Evolutionary conservation across 2,888 invertebrate genomes (phyloP).

Genomic region (Volucella inflata): DNA sequence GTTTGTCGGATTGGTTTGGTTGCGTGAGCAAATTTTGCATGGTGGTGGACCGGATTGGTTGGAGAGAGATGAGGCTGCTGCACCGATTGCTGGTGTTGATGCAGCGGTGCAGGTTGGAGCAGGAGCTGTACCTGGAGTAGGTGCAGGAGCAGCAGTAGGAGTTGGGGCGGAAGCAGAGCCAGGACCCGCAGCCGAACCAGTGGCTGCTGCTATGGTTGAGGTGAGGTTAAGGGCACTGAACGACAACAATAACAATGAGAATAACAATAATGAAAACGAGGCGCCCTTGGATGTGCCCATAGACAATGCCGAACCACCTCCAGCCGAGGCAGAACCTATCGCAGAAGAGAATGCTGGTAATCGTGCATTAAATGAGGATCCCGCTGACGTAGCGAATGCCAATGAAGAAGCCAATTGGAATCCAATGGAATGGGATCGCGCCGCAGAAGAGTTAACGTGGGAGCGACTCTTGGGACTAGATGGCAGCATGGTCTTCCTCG

Average conservation of each 20-base stretch:
- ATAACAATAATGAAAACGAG: slow-evolving; percentile 81
- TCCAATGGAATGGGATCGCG: slow-evolving; percentile 99
- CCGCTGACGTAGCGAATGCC: slow-evolving; percentile 78
- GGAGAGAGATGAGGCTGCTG: slow-evolving; percentile 87
- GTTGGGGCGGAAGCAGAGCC: slow-evolving; percentile 68
- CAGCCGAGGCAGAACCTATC: slow-evolving; percentile 83
- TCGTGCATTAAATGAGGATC: slow-evolving; percentile 84
- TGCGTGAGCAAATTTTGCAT: slow-evolving; percentile 98
- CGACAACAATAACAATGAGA: slow-evolving; percentile 83
- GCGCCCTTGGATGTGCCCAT: slow-evolving; percentile 80
- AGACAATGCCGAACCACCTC: slow-evolving; percentile 81
- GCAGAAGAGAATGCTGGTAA: slow-evolving; percentile 83
- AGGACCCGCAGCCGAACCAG: slow-evolving; percentile 61
- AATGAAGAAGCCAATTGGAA: slow-evolving; percentile 93
- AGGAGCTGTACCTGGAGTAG: slow-evolving; percentile 60
- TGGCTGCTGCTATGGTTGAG: slow-evolving; percentile 80
- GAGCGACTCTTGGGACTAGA: slow-evolving; percentile 97
- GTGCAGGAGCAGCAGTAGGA: slow-evolving; percentile 65
- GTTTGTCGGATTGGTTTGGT: slow-evolving; percentile 98
- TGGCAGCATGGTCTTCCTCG: slow-evolving; percentile 97
- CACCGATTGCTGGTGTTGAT: slow-evolving; percentile 80
- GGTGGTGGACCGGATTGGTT: slow-evolving; percentile 99
- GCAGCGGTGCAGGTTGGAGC: slow-evolving; percentile 71
- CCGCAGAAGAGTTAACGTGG: slow-evolving; percentile 99
- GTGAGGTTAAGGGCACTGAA: slow-evolving; percentile 17